Evolutionary conservation across 92 coral and sea anemone genomes (phyloP).

Genomic region (Umimayanthus chanpuru): DNA sequence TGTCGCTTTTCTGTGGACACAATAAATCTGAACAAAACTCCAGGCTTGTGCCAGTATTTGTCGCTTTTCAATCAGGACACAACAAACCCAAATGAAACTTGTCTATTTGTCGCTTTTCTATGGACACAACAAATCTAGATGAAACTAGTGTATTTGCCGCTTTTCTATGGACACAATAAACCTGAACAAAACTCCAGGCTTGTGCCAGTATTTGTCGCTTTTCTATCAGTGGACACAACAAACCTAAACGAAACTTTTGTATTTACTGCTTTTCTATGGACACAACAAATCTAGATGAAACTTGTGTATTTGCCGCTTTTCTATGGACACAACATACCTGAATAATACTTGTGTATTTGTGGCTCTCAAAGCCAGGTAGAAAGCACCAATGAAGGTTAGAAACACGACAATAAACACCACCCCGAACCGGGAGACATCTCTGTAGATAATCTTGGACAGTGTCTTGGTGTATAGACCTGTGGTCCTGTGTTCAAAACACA

Average conservation of each 20-base stretch:
- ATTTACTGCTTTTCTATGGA: neutral
- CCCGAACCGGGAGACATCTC: constrained; percentile 66
- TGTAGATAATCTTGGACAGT: constrained; percentile 66
- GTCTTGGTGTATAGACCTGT: constrained; percentile 78
- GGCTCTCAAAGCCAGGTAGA: constrained; percentile 69
- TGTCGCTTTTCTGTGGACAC: neutral
- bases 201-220: neutral
- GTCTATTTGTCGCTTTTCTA: neutral
- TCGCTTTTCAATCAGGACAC: constrained; percentile 11
- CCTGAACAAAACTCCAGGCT: too few relatives aligned
- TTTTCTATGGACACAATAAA: neutral
- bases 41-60: constrained; percentile 48
- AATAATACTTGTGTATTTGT: constrained; percentile 51
- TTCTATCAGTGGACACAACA: neutral
- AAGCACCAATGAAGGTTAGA: constrained; percentile 69
- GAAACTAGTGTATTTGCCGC: neutral
- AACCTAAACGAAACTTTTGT: neutral
- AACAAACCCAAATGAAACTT: neutral
- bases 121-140: neutral
- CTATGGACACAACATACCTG: constrained; percentile 50
- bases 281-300: neutral
- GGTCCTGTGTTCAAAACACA: constrained; percentile 37
- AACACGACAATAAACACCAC: constrained; percentile 69
- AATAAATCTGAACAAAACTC: constrained; percentile 63
- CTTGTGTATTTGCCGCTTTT: neutral